A percentile compares a stretch with the other conserved stretches of the same genome.
These are phyloP conservation scores for Cyanoramphus novaezelandiae DNA, from an alignment of 2,113 vertebrate genomes.

Conservation along the genomic window DNA sequence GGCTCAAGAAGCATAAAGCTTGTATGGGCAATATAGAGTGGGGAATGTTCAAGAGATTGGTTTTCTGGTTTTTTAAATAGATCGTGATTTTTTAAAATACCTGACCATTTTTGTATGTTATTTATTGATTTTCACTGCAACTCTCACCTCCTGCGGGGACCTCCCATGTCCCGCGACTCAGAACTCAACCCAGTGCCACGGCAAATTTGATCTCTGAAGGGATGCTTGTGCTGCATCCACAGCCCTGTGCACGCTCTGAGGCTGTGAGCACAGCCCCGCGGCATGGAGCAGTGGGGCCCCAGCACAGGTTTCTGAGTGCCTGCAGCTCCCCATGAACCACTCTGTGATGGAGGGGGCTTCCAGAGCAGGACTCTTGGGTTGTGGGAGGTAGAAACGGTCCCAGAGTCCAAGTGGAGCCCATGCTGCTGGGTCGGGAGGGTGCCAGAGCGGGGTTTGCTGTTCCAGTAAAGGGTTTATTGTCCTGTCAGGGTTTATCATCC, in stretches of 20 bases:
- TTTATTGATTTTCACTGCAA: conserved; percentile 62
- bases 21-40: background rate
- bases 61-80: background rate
- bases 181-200: background rate
- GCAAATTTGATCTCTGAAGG: background rate
- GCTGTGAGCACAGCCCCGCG: background rate
- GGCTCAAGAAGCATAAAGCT: background rate
- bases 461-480: background rate
- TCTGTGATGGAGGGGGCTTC: background rate
- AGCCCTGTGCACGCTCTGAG: background rate
- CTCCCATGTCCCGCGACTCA: background rate
- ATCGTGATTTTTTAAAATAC: conserved; percentile 1
- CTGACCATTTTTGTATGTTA: conserved; percentile 51
- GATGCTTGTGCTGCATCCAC: background rate
- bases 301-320: background rate
- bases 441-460: background rate
- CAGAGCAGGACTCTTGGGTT: background rate
- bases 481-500: background rate
- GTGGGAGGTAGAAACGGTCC: background rate
- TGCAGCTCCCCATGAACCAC: background rate
- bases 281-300: rapidly evolving
- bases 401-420: background rate
- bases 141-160: background rate
- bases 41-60: background rate
- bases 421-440: background rate